Conservation (phyloP, 2,888 invertebrate genomes). For the Cantharis rufa region DNA sequence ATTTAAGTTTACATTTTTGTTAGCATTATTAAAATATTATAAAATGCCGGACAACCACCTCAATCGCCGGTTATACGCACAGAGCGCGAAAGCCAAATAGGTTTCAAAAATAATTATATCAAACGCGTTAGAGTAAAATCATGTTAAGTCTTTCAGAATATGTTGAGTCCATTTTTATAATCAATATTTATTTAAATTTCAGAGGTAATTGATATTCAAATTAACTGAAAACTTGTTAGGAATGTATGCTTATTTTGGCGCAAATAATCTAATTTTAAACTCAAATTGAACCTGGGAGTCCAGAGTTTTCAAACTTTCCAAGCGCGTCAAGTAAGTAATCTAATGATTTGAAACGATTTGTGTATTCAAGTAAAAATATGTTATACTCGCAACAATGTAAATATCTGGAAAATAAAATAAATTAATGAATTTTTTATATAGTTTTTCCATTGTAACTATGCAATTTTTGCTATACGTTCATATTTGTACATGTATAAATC, state of each 20-base stretch:
- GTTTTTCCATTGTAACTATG: too few relatives aligned
- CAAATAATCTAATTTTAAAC: background rate
- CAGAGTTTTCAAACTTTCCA: background rate
- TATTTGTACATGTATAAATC: background rate
- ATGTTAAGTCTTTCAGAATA: too few relatives aligned
- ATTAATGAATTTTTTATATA: too few relatives aligned
- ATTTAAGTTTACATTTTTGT: too few relatives aligned
- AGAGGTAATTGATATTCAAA: background rate
- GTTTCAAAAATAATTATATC: too few relatives aligned
- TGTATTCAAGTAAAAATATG: background rate
- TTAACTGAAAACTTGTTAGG: background rate
- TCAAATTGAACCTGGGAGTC: background rate
- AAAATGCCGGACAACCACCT: too few relatives aligned
- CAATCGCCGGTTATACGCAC: too few relatives aligned
- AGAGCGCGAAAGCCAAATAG: too few relatives aligned
- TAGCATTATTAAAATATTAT: too few relatives aligned
- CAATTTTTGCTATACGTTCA: background rate
- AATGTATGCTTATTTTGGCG: background rate
- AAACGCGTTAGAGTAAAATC: too few relatives aligned
- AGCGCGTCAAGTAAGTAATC: background rate
- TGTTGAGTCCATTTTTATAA: background rate
- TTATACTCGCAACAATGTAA: background rate
- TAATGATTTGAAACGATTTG: background rate
- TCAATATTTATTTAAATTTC: background rate
- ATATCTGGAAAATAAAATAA: background rate